These are phyloP conservation scores for Solenopsis fugax DNA, from an alignment of 1,140 invertebrate genomes.

Conservation along the genomic window DNA sequence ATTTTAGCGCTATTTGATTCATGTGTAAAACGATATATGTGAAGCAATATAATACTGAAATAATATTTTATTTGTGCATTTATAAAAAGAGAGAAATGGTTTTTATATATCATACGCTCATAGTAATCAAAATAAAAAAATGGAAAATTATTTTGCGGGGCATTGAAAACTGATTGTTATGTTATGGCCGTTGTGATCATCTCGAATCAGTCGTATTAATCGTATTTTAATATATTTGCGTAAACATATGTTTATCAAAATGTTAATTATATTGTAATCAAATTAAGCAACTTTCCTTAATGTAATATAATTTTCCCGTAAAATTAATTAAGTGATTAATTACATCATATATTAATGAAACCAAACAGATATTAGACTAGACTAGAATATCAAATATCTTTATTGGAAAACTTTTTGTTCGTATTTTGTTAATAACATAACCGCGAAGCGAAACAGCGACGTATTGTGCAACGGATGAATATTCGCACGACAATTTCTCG, in stretches of 20 bases:
- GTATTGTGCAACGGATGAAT: slow-evolving; percentile 7
- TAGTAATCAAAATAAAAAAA: slow-evolving; percentile 2
- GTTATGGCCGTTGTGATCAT: background rate
- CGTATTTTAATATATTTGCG: background rate
- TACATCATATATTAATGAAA: background rate
- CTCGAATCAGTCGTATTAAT: background rate
- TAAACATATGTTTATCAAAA: background rate
- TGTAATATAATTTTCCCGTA: background rate
- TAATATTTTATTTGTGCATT: slow-evolving; percentile 12
- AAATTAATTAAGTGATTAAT: slow-evolving; percentile 6
- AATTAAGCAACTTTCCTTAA: background rate
- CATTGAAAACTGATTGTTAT: background rate
- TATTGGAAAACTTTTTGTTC: background rate
- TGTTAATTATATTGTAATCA: slow-evolving; percentile 11
- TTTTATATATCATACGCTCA: background rate
- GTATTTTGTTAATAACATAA: slow-evolving; percentile 8
- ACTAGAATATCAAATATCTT: background rate
- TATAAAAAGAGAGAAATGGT: background rate
- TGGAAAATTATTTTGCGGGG: background rate
- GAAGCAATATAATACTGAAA: background rate
- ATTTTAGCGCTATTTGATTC: background rate
- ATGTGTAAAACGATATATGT: background rate
- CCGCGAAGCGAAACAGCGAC: background rate
- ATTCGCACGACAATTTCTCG: slow-evolving; percentile 14
- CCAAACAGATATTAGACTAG: background rate